Evolutionary conservation across 2,797 vertebrate genomes (phyloP).

Genomic region (Poliocrania exsul): DNA sequence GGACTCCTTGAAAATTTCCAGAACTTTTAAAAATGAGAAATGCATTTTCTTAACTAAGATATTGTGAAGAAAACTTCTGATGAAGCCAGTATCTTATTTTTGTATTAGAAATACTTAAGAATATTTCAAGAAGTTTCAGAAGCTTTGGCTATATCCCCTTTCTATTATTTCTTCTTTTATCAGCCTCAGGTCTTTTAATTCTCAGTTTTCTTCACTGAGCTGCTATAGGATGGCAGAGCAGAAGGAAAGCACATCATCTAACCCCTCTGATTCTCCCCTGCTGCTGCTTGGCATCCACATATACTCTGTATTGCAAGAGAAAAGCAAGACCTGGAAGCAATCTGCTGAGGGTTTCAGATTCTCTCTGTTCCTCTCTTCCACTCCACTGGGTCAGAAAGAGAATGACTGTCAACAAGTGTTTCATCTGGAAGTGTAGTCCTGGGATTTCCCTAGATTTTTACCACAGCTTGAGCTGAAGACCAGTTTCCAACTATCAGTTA

Average conservation of each 20-base stretch:
- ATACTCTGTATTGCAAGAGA: not conserved
- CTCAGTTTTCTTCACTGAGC: not conserved
- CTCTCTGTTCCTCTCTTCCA: constrained; percentile 49
- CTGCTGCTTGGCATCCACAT: constrained; percentile 48
- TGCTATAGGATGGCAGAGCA: constrained; percentile 5
- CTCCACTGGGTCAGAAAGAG: constrained; percentile 48
- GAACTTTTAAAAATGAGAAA: not conserved
- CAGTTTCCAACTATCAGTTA: not conserved
- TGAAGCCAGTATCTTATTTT: not conserved
- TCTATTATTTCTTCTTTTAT: not conserved
- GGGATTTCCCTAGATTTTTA: constrained; percentile 35
- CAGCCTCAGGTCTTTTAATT: not conserved
- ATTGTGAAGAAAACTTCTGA: not conserved
- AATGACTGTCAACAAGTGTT: constrained; percentile 47
- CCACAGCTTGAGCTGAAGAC: not conserved
- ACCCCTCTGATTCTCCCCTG: constrained; percentile 38
- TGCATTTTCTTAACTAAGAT: not conserved
- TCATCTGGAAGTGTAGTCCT: constrained; percentile 6
- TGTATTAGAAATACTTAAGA: not conserved
- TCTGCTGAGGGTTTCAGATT: constrained; percentile 62
- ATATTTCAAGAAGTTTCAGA: not conserved
- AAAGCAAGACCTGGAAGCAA: constrained; percentile 53
- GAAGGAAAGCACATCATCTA: constrained; percentile 1
- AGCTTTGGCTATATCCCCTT: not conserved
- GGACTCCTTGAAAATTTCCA: not conserved